Evolutionary conservation across 1,140 invertebrate species (phyloP), one percentile per base, ranked within the genome.

Genomic region (Glossosoma conforme): DNA sequence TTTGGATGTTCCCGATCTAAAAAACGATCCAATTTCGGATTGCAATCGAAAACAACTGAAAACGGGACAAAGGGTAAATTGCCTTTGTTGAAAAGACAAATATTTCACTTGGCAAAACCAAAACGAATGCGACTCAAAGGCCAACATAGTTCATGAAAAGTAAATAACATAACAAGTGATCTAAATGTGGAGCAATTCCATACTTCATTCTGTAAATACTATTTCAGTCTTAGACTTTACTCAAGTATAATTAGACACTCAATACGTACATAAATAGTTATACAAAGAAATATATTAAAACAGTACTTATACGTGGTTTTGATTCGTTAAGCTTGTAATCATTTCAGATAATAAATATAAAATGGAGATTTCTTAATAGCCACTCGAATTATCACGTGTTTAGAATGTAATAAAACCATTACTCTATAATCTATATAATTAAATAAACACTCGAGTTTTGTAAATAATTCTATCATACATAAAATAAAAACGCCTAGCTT

Each of bases 21-120:
- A 30, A 53, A 47, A 52, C 37, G 48, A 52, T 56, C 48, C 54
- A 56, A 56, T 56, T 52, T 42, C 35, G 54, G 36, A 52, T 44
- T 56, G 54, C 54, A 56, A 56, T 56, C 49, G 48, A 56, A 56
- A 52, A 56, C 49, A 51, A 52, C 43, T 51, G 48, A 33, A 48
- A 49, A 43, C 47, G 44, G 48, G 42, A 52, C 43, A 56, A 56
- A 56, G 54, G 49, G 44, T 50, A 52, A 56, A 56, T 56, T 51
- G 54, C 54, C 54, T 56, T 56, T 56, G 48, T 56, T 47, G 37
- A 28, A 40, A 56, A 56, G 54, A 56, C 44, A 56, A 56, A 56
- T 56, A 56, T 56, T 56, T 56, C 54, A 56, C 32, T 37, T 45
- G 53, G 36, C 13, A 32, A 13, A 21, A 25, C n/a, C 40, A 44